Evolutionary conservation across 2,113 vertebrate genomes (phyloP), one percentile per base, ranked within the genome.

Genomic region (Platysteira castanea): DNA sequence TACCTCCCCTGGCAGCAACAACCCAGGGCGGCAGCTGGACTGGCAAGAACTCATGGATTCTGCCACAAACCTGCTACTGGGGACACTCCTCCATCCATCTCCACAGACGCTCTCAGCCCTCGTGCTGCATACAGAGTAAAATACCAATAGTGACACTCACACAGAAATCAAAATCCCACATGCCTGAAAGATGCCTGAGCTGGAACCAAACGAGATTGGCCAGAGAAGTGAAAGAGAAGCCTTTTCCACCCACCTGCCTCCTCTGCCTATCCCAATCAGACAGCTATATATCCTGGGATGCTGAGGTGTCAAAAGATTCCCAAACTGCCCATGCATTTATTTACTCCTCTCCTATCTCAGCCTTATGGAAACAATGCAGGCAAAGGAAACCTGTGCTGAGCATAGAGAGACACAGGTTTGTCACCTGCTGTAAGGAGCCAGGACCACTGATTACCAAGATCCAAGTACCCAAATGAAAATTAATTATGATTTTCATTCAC

Each of bases 401-500:
- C 2, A 0, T 3, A 52, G 54, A 67, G 56, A 91, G 13, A 90
- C 31, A 33, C 69, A 95, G 77, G 95, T 95, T 91, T 93, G 87
- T 96, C 95, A 97, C 96, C 96, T 96, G 96, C 94, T 87, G 49
- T 61, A 96, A 96, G 90, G 82, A 96, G 95, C 90, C 68, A 89
- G 91, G 96, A 96, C 96, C 93, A 88, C 88, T 96, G 95, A 98
- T 97, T 98, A 97, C 81, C 69, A 97, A 94, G 93, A 97, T 69
- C 92, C 96, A 97, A 96, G 96, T 93, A 97, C 84, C 93, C 91
- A 96, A 97, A 94, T 96, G 95, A 96, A 97, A 97, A 97, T 96
- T 97, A 98, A 98, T 97, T 97, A 98, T 74, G 96, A 97, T 97
- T 96, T 97, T 97, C 96, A 97, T 97, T 97, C 96, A 97, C 91